Conservation (phyloP, 2,113 vertebrate species). For the Isichthys henryi region DNA sequence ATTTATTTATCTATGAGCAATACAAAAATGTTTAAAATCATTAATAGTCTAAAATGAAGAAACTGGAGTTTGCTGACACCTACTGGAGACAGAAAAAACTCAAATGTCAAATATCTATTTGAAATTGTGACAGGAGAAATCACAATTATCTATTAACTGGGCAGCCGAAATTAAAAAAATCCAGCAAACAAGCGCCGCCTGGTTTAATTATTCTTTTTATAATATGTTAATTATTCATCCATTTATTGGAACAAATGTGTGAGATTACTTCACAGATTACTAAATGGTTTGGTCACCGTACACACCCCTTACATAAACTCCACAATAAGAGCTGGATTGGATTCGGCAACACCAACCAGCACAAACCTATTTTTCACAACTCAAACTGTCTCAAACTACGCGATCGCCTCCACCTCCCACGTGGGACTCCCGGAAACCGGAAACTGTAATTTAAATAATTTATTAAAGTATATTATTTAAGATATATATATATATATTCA, state of each 20-base stretch:
- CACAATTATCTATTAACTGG: neutral
- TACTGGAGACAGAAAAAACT: neutral
- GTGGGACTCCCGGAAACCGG: neutral
- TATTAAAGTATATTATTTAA: neutral
- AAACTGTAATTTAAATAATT: neutral
- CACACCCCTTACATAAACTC: neutral
- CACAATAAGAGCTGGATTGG: neutral
- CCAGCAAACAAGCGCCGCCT: neutral
- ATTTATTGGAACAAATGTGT: neutral
- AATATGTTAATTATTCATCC: neutral
- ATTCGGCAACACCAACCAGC: neutral
- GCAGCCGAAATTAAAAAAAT: neutral
- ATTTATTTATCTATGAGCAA: neutral
- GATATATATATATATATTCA: neutral
- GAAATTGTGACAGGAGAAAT: neutral
- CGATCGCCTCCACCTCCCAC: neutral
- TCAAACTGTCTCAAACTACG: neutral
- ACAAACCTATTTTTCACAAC: neutral
- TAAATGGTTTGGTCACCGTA: neutral
- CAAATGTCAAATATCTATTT: neutral
- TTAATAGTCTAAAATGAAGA: neutral
- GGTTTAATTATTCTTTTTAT: neutral
- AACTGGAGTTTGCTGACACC: neutral
- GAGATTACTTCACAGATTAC: neutral
- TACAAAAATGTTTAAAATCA: neutral